These are phyloP conservation scores for Apantesis nais DNA, from an alignment of 2,888 invertebrate genomes.

Conservation along the genomic window DNA sequence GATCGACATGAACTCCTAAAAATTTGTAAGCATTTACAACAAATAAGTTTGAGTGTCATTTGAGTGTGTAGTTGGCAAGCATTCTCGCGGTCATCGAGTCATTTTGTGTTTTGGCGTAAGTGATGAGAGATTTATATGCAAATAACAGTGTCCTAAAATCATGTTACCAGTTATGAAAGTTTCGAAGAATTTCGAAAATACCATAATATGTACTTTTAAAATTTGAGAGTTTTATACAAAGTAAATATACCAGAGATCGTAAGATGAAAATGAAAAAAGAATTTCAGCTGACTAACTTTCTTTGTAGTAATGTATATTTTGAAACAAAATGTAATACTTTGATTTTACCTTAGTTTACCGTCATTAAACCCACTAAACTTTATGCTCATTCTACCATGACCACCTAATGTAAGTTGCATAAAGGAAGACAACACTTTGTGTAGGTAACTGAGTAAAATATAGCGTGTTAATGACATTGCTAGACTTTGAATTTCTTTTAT, in stretches of 20 bases:
- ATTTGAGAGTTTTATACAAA: slow-evolving; percentile 6
- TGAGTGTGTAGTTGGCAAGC: slow-evolving; percentile 70
- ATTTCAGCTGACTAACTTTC: slow-evolving; percentile 17
- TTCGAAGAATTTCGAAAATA: slow-evolving; percentile 2
- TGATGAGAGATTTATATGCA: slow-evolving; percentile 49
- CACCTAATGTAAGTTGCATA: background rate
- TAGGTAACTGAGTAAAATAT: background rate
- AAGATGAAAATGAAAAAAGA: slow-evolving; percentile 11
- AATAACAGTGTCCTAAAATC: slow-evolving; percentile 12
- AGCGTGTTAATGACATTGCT: background rate
- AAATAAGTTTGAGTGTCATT: slow-evolving; percentile 65
- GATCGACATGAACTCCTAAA: slow-evolving; percentile 42
- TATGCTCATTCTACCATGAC: background rate
- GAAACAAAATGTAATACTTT: background rate
- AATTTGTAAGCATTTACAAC: slow-evolving; percentile 50
- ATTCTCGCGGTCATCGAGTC: slow-evolving; percentile 64
- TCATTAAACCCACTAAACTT: background rate
- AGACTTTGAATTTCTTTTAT: background rate
- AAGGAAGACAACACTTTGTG: background rate
- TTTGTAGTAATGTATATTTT: slow-evolving; percentile 7
- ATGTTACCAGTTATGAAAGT: background rate
- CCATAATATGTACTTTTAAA: background rate
- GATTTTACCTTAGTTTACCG: background rate
- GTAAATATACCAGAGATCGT: slow-evolving; percentile 3
- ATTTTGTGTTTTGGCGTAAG: slow-evolving; percentile 66